A percentile compares a stretch with the other conserved stretches of the same genome.
These are phyloP conservation scores for Hofmannophila pseudospretella DNA, from an alignment of 2,888 invertebrate genomes.

Conservation along the genomic window DNA sequence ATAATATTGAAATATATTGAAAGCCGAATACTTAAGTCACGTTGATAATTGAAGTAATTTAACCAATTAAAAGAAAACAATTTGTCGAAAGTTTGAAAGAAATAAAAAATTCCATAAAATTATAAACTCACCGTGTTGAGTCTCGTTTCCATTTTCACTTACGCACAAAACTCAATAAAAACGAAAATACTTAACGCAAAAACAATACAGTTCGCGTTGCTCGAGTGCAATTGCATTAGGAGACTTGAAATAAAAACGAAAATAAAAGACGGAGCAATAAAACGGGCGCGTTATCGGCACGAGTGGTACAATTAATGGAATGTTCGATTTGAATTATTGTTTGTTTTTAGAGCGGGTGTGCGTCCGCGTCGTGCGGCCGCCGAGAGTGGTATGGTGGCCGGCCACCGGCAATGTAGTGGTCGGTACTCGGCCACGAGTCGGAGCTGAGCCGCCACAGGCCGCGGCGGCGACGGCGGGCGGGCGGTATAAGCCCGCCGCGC, in stretches of 20 bases:
- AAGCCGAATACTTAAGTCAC: too few species aligned
- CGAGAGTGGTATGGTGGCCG: slow-evolving; percentile 1
- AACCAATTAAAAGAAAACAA: too few species aligned
- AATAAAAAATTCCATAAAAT: slow-evolving; percentile 9
- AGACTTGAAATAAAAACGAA: slow-evolving; percentile 65
- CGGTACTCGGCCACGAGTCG: not conserved
- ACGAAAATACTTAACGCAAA: slow-evolving; percentile 46
- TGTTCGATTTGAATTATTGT: slow-evolving; percentile 54
- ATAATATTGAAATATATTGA: too few species aligned
- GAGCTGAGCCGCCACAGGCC: not conserved
- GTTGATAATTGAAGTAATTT: too few species aligned
- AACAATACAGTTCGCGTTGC: slow-evolving; percentile 59
- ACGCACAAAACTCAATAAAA: slow-evolving; percentile 61
- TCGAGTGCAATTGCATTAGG: slow-evolving; percentile 73
- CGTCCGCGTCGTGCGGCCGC: slow-evolving; percentile 11
- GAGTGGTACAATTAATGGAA: slow-evolving; percentile 65
- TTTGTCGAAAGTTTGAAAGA: too few species aligned
- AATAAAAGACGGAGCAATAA: slow-evolving; percentile 64
- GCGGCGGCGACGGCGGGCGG: slow-evolving; percentile 38
- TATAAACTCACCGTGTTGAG: slow-evolving; percentile 55
- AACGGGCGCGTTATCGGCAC: slow-evolving; percentile 61
- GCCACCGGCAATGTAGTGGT: not conserved
- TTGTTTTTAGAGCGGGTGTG: slow-evolving; percentile 27
- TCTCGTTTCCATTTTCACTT: slow-evolving; percentile 50
- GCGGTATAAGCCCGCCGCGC: slow-evolving; percentile 46